phyloP scores from a whole-genome alignment of 2,888 invertebrate genomes.

The Mimachlamys varia region DNA sequence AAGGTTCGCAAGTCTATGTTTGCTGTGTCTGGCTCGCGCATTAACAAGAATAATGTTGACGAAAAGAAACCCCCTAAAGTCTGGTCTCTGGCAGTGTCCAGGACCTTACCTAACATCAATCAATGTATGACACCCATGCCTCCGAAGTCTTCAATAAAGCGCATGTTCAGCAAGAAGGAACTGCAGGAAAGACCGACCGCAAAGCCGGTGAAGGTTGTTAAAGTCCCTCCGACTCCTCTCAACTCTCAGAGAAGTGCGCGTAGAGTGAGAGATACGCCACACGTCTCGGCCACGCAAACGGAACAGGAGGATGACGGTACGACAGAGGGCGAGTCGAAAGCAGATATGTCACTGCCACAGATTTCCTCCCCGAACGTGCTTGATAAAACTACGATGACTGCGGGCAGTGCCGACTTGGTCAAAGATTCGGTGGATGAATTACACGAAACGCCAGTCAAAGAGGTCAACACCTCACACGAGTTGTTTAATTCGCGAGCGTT shows the following conservation, averaged over 20 bases:
- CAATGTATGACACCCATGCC: not conserved
- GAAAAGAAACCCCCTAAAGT: conserved; percentile 32
- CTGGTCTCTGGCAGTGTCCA: conserved; percentile 40
- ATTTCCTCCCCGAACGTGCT: not conserved
- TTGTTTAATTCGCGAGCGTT: not conserved
- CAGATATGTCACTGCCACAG: not conserved
- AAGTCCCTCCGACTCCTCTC: not conserved
- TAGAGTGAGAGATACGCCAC: not conserved
- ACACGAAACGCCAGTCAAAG: not conserved
- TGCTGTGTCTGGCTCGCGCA: not conserved
- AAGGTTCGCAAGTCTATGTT: conserved; percentile 24
- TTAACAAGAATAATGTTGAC: not conserved
- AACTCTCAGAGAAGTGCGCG: not conserved
- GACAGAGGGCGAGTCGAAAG: not conserved
- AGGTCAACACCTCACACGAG: not conserved
- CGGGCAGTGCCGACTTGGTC: not conserved
- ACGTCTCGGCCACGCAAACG: not conserved
- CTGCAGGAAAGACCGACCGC: not conserved
- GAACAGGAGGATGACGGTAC: not conserved
- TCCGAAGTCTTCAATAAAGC: conserved; percentile 36
- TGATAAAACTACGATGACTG: not conserved
- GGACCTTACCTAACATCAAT: conserved; percentile 42
- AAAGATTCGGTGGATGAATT: not conserved
- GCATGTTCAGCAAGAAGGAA: conserved; percentile 3
- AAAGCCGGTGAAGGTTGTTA: conserved; percentile 8